phyloP scores from a whole-genome alignment of 35 echinoderm and acorn worm species.

The Ophiothrix spiculata region DNA sequence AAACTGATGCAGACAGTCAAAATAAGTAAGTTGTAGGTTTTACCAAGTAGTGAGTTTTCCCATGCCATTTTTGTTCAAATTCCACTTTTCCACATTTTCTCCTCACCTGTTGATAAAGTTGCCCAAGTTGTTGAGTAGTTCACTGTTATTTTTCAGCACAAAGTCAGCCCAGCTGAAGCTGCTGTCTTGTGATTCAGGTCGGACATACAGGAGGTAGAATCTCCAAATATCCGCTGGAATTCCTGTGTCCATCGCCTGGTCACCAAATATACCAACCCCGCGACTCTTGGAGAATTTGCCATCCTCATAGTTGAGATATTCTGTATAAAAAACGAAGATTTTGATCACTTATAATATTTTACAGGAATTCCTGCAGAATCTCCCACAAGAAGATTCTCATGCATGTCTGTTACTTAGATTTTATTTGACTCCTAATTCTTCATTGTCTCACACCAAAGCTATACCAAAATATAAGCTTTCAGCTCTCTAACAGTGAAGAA shows the following conservation, averaged over 20 bases:
- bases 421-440: no score
- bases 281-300: slow-evolving; percentile 96
- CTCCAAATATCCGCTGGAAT: slow-evolving; percentile 95
- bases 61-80: no score
- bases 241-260: slow-evolving; percentile 70
- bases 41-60: no score
- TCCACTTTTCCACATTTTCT: background rate
- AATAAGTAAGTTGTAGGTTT: background rate
- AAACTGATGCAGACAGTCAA: no score
- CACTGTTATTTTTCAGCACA: slow-evolving; percentile 94
- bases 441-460: no score
- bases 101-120: slow-evolving; percentile 99
- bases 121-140: slow-evolving; percentile 92
- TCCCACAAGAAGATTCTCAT: no score
- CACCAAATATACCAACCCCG: slow-evolving; percentile 88
- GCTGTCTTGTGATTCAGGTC: slow-evolving; percentile 94
- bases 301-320: slow-evolving; percentile 98
- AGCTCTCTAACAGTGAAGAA: no score
- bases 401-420: no score
- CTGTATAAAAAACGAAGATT: no score
- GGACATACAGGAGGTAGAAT: slow-evolving; percentile 87
- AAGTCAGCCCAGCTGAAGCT: slow-evolving; percentile 94
- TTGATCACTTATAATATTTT: no score
- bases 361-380: no score
- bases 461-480: no score